Evolutionary conservation across 1,140 invertebrate species (phyloP), one percentile per base, ranked within the genome.

Genomic region (Meloidogyne chitwoodi): DNA sequence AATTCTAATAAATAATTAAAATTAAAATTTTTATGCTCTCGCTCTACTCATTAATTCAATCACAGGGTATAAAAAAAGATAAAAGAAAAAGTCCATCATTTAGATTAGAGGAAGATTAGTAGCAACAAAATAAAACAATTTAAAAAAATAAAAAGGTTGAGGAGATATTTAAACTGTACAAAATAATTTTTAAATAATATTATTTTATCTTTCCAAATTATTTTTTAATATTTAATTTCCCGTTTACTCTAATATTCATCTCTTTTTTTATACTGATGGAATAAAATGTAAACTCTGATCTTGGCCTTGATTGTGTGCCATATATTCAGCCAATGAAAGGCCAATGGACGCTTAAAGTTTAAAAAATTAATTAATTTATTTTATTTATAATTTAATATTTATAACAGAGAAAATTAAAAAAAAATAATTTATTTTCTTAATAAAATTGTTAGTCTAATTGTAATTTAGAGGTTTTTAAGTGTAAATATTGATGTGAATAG

Each of bases 251-350:
- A 24, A 19, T 41, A 4, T 44, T 19, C 10, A 27, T 22, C n/a
- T 72, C 75, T 80, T 29, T 80, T 80, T 31, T 77, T 68, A 61
- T 78, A 48, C 77, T 44, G 63, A 61, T 70, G 80, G 81, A 41
- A 81, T 83, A 61, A 81, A 81, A 63, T 81, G 80, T 56, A 81
- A 22, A 56, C 5, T 81, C 48, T 83, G 82, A 31, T 81, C 80
- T 73, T 83, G 81, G 27, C 80, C 80, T 76, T 81, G 80, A 26
- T 77, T 68, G 24, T 44, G 48, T n/a, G 81, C 81, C 80, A 83
- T 83, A 44, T 80, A 81, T 68, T 81, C 80, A 19, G 80, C 80
- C 67, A 81, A 41, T 8, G 80, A 81, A 19, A 81, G 71, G 29
- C 80, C 80, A 27, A 81, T 81, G 66, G 82, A 84, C 26, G 80